Conservation (phyloP, 1,140 invertebrate species). For the Sycophaga agraensis region DNA sequence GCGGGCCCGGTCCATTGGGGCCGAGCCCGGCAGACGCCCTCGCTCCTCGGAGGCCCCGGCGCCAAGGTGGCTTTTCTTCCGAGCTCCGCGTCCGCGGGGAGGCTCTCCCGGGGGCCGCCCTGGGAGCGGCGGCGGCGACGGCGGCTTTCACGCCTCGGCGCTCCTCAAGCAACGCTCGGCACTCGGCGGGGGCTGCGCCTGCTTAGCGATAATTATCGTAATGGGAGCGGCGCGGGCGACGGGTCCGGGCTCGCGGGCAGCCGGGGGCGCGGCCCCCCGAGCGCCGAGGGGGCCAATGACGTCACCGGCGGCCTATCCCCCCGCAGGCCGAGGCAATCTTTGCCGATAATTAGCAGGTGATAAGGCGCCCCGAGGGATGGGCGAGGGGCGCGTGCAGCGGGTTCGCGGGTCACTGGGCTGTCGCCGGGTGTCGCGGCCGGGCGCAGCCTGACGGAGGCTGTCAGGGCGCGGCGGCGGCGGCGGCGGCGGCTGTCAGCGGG, state of each 20-base stretch:
- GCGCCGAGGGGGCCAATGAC: too few species aligned
- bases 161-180: too few species aligned
- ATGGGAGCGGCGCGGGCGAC: neutral
- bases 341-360: slow-evolving; percentile 25
- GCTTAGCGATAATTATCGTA: too few species aligned
- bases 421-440: slow-evolving; percentile 47
- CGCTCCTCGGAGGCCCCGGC: neutral
- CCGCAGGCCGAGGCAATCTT: too few species aligned
- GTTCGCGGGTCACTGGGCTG: slow-evolving; percentile 58
- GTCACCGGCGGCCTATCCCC: too few species aligned
- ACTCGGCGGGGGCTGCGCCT: too few species aligned
- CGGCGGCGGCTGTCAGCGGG: slow-evolving; percentile 33
- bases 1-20: too few species aligned
- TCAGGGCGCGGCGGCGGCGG: slow-evolving; percentile 34
- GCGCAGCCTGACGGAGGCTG: too few species aligned
- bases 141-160: too few species aligned
- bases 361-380: too few species aligned
- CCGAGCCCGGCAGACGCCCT: too few species aligned
- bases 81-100: neutral
- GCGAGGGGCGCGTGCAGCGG: slow-evolving; percentile 49
- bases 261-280: neutral
- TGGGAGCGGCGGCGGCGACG: neutral
- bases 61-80: slow-evolving; percentile 6
- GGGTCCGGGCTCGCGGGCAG: neutral
- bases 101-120: too few species aligned